A percentile compares a stretch with the other conserved stretches of the same genome.
These are phyloP conservation scores for Mandrillus leucophaeus DNA, from an alignment of 2,113 vertebrate species.

Conservation along the genomic window DNA sequence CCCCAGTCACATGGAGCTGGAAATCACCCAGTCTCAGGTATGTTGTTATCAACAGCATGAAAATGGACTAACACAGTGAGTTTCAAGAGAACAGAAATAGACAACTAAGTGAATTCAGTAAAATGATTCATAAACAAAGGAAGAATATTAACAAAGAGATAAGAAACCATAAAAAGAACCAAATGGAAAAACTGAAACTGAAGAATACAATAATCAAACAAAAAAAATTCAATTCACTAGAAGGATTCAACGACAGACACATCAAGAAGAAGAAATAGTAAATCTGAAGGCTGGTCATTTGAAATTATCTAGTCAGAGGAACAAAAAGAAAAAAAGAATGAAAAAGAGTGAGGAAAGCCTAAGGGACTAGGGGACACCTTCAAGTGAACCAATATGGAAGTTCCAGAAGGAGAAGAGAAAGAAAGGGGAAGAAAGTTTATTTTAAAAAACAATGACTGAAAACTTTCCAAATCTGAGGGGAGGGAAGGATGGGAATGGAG, in stretches of 20 bases:
- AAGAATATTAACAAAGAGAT: background rate
- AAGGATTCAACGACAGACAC: background rate
- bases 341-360: background rate
- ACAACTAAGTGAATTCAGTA: background rate
- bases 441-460: background rate
- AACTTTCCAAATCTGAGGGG: background rate
- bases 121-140: background rate
- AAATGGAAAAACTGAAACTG: background rate
- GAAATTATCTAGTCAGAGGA: background rate
- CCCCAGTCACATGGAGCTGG: no score
- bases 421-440: background rate
- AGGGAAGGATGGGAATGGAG: background rate
- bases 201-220: background rate
- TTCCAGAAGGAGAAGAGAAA: background rate
- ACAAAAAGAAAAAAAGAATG: background rate
- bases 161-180: background rate
- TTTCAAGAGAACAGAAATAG: background rate
- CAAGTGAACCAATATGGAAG: background rate
- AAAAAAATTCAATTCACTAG: background rate
- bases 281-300: background rate
- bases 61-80: no score
- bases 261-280: background rate
- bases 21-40: no score
- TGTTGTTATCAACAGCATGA: no score
- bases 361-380: background rate